Percentiles rank a stretch among this genome's conserved stretches.
phyloP scores from a whole-genome alignment of 1,140 invertebrate genomes.

The Trichonephila clavipes region DNA sequence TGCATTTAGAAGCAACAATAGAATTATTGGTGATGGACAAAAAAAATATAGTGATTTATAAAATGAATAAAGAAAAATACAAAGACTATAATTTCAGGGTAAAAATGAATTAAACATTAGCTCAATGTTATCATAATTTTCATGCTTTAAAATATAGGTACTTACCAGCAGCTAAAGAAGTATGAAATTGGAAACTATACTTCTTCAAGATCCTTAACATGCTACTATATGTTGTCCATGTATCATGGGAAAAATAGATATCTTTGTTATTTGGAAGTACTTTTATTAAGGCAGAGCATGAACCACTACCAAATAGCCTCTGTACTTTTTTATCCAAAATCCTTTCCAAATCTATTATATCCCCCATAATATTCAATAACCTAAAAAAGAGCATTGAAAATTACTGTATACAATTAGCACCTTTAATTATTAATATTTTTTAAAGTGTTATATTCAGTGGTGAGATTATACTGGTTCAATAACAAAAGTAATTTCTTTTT shows the following conservation, averaged over 20 bases:
- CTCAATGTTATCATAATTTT: too few relatives aligned
- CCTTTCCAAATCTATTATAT: slow-evolving; percentile 87
- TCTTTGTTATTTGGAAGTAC: slow-evolving; percentile 83
- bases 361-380: slow-evolving; percentile 84
- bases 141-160: background rate
- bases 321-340: slow-evolving; percentile 81
- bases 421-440: too few relatives aligned
- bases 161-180: slow-evolving; percentile 78
- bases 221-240: slow-evolving; percentile 88
- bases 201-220: slow-evolving; percentile 95
- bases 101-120: too few relatives aligned
- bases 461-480: too few relatives aligned
- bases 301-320: slow-evolving; percentile 80
- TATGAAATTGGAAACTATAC: slow-evolving; percentile 83
- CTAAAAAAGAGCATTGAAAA: slow-evolving; percentile 70
- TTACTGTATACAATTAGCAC: too few relatives aligned
- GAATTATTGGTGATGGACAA: too few relatives aligned
- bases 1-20: too few relatives aligned
- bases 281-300: slow-evolving; percentile 85
- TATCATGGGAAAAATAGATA: slow-evolving; percentile 86
- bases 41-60: too few relatives aligned
- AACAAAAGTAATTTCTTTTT: too few relatives aligned
- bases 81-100: too few relatives aligned
- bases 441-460: too few relatives aligned
- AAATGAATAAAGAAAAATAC: too few relatives aligned